Base-by-base conservation (phyloP, 2,888 invertebrate genomes). In the Anthrax anthrax region DNA sequence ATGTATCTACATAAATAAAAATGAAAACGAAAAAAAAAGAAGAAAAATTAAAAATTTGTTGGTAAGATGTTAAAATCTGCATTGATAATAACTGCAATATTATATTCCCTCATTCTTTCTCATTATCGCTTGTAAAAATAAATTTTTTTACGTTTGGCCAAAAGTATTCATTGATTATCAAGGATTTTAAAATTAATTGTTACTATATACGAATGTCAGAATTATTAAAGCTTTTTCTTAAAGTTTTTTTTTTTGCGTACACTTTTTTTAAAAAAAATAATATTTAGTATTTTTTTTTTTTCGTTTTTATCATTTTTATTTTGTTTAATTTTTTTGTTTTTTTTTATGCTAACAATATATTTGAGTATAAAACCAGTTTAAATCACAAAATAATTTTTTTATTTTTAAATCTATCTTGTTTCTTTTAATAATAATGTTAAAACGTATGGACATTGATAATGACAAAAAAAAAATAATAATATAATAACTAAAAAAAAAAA, bases 121-220 rank as follows among this genome's bases (percentile, higher is more conserved):
- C 65, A 65, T 65, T 65, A 65, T 65, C 64, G 64, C 66, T 62
- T 58, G 59, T 55, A 63, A 63, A 56, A 61, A 64, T 64, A 63
- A 63, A 64, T 64, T 65, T 64, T 63, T 60, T 63, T 60, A 57
- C 62, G 61, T 63, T 37, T 19, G 44, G 27, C 40, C 37, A 37
- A 37, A 46, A 34, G 36, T 41, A 46, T 41, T 41, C 37, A 46
- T 37, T 46, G 46, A 41, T 46, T 46, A 46, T 41, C 23, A 41
- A 42, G 41, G 37, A 37, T 37, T 46, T 37, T 36, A 46, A 46
- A 41, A 41, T 46, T 46, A 40, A 41, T 37, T 41, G 37, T 41
- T 36, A 37, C 41, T 46, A n/a, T n/a, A n/a, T n/a, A 32, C 29
- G 29, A 32, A 32, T 32, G 6, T 32, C 29, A 32, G 6, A 32